phyloP scores from a whole-genome alignment of 2,888 invertebrate species.

The Leptothorax acervorum region DNA sequence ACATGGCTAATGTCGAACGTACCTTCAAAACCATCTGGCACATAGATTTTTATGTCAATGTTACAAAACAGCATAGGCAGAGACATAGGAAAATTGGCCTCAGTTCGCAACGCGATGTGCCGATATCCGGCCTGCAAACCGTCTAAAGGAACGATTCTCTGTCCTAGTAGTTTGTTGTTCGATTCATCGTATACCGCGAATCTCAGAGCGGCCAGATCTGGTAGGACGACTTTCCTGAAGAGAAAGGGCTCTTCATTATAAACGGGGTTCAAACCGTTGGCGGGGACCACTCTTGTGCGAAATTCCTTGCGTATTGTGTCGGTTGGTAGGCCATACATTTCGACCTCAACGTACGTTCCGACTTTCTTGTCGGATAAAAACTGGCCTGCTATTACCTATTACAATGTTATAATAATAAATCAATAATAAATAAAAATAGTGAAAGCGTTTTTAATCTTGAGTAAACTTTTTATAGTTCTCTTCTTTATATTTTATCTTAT shows the following conservation, averaged over 20 bases:
- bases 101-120: constrained; percentile 98
- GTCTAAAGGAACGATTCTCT: constrained; percentile 98
- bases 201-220: constrained; percentile 98
- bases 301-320: constrained; percentile 99
- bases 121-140: constrained; percentile 99
- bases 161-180: constrained; percentile 97
- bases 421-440: neutral
- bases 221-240: constrained; percentile 99
- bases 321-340: constrained; percentile 98
- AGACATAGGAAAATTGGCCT: constrained; percentile 99
- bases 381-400: constrained; percentile 98
- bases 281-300: constrained; percentile 97
- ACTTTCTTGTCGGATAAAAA: constrained; percentile 99
- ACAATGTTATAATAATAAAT: constrained; percentile 9
- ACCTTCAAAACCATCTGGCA: constrained; percentile 99
- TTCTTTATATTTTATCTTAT: neutral
- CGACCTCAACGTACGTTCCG: constrained; percentile 99
- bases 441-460: neutral
- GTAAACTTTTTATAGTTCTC: neutral
- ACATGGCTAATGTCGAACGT: neutral
- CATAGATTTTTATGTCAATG: constrained; percentile 99
- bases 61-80: constrained; percentile 99
- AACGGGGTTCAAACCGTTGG: constrained; percentile 99
- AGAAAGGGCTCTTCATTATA: constrained; percentile 99
- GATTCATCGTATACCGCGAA: constrained; percentile 99